Evolutionary conservation across 2,797 vertebrate species (phyloP), one percentile per base, ranked within the genome.

Genomic region (Cossypha niveicapilla): DNA sequence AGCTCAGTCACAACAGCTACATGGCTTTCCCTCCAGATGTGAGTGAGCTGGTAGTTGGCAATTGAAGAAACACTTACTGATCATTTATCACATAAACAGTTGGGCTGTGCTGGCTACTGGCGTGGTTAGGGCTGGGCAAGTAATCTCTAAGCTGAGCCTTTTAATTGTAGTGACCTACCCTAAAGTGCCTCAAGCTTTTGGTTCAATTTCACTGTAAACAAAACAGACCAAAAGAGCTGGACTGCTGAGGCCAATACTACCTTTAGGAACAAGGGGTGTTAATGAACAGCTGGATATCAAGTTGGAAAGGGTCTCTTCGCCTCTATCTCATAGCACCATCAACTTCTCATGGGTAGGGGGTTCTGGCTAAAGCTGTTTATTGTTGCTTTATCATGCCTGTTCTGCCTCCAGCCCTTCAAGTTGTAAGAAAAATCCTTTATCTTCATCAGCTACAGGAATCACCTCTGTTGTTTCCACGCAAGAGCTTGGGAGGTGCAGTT

Each of bases 241-340:
- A 82, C 48, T 71, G 34, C 53, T 70, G 65, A 92, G 86, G 86
- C 83, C 72, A 82, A 61, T 44, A 32, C 37, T 81, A 86, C 65
- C 39, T 80, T 90, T 60, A 94, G 34, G 45, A 90, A 92, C 22
- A 88, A 73, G n/a, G n/a, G 42, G 78, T 28, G 27, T 74, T 76
- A 66, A 53, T 63, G 37, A 76, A 84, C 80, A 81, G 51, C 71
- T 7, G 12, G 50, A 82, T n/a, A 75, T 81, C 81, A 88, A 72
- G 57, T 39, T 88, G 63, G 39, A 93, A 88, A 86, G 24, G 11
- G n/a, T 86, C 37, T 53, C 65, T 79, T 62, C 48, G 66, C 70
- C 35, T 88, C 88, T 87, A 27, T 28, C 81, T 70, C n/a, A 65
- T 86, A 94, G 93, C 88, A 94, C 90, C 81, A 1, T 87, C 75